Evolutionary conservation across 2,797 vertebrate species (phyloP), one percentile per base, ranked within the genome.

Genomic region (Adrianichthys oophorus): DNA sequence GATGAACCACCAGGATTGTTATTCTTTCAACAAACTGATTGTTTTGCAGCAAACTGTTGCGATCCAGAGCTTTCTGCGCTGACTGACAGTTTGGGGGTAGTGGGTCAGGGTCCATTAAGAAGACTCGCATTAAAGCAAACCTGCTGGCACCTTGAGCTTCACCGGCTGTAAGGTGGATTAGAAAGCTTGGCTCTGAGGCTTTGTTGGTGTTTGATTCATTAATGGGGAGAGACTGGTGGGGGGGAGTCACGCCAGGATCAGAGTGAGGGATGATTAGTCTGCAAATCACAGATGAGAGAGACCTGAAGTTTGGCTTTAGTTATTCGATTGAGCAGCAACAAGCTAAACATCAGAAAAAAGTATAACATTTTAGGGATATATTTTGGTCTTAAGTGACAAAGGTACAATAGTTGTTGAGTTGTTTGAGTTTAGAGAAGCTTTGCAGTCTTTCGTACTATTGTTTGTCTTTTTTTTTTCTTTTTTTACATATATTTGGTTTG

Each of bases 1-100:
- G 26, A 26, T 7, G 26, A 26, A 26, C 24, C 24, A 12, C 32
- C 2, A 32, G 32, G 32, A 12, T 32, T 32, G 8, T 10, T 32
- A 10, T 32, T 32, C 10, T 32, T 32, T 32, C 29, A 32, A 32
- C 7, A 32, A 32, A 8, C 2, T 8, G 8, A 32, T 32, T 32
- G 29, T 32, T 32, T 32, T 58, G 7, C 41, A 16, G 24, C 24
- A 51, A 37, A 32, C 26, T 44, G 24, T 5, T 47, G 23, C 24
- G 8, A 32, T 32, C 29, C 29, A 2, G 32, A 32, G 14, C 54
- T 26, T n/a, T 49, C 21, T 16, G 52, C 4, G n/a, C 2, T 81
- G 85, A 85, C 43, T 86, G 87, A 85, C 86, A 84, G 85, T 76
- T 87, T 79, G 75, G 80, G 88, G 82, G 59, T 61, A 88, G 72